A percentile compares a stretch with the other conserved stretches of the same genome.
phyloP scores from a whole-genome alignment of 2,888 invertebrate species.

The Homarus gammarus region DNA sequence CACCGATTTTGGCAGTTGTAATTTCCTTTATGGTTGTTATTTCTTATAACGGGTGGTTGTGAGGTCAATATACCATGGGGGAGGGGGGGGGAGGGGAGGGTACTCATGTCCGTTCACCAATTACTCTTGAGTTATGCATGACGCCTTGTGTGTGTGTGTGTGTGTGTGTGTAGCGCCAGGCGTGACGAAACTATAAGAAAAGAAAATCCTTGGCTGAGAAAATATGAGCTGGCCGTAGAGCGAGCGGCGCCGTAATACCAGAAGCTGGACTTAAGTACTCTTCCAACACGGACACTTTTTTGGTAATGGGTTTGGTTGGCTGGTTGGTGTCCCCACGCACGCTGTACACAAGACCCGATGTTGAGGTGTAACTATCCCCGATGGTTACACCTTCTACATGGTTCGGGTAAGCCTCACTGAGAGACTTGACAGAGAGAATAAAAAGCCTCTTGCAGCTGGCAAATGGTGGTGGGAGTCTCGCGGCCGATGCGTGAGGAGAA shows the following conservation, averaged over 20 bases:
- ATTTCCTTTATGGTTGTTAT: constrained; percentile 1
- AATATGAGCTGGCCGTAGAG: background rate
- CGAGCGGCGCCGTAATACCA: constrained; percentile 5
- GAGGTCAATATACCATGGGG: too few species aligned
- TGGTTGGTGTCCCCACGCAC: too few species aligned
- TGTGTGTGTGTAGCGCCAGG: too few species aligned
- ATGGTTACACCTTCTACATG: too few species aligned
- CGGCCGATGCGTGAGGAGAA: constrained; percentile 3
- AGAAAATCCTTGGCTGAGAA: background rate
- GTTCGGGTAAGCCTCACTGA: background rate
- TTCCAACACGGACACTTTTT: constrained; percentile 18
- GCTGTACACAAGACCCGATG: too few species aligned
- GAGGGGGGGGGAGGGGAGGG: too few species aligned
- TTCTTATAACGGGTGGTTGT: background rate
- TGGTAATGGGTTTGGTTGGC: too few species aligned
- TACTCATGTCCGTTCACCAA: too few species aligned
- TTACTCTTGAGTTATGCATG: too few species aligned
- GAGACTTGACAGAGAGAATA: background rate
- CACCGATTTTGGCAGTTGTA: constrained; percentile 42
- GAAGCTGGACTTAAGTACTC: constrained; percentile 11
- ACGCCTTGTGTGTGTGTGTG: too few species aligned
- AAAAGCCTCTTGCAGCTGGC: background rate
- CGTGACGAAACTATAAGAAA: constrained; percentile 6
- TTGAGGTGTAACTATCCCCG: too few species aligned
- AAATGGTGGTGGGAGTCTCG: background rate